Percentiles rank a stretch among this genome's conserved stretches.
phyloP scores from a whole-genome alignment of 2,888 invertebrate genomes.

The Itoplectis maculator region DNA sequence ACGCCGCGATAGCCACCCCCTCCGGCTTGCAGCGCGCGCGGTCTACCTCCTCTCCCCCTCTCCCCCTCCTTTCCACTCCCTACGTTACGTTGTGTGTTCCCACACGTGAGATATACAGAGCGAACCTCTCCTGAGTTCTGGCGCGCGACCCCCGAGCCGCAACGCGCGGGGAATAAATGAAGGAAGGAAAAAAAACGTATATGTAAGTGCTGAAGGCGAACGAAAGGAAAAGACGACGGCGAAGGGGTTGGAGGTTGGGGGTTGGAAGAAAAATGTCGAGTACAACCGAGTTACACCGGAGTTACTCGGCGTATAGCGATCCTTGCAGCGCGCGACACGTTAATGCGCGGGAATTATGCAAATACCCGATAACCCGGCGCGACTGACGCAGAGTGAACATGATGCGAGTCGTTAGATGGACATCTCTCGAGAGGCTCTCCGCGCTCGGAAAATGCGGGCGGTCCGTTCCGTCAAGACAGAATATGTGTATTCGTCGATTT shows the following conservation, averaged over 20 bases:
- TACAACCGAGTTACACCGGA: background rate
- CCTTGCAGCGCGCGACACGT: background rate
- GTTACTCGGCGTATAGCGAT: slow-evolving; percentile 4
- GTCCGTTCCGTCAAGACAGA: background rate
- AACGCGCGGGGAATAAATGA: slow-evolving; percentile 45
- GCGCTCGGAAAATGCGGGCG: background rate
- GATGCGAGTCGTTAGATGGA: background rate
- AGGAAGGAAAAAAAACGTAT: slow-evolving; percentile 28
- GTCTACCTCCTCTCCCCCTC: no score
- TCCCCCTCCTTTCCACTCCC: no score
- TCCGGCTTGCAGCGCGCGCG: slow-evolving; percentile 37
- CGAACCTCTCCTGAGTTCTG: slow-evolving; percentile 43
- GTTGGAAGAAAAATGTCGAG: slow-evolving; percentile 19
- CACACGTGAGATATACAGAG: slow-evolving; percentile 46
- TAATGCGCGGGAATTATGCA: slow-evolving; percentile 8
- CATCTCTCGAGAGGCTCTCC: no score
- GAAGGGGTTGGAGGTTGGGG: background rate
- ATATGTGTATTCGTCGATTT: background rate
- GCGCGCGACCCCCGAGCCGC: slow-evolving; percentile 36
- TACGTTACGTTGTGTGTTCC: slow-evolving; percentile 62
- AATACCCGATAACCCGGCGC: background rate
- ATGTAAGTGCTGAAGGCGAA: background rate
- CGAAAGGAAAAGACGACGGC: background rate
- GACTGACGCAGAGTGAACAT: background rate
- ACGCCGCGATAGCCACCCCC: slow-evolving; percentile 54